Base-by-base conservation (phyloP, 2,888 invertebrate species). In the Synergus umbraculus region DNA sequence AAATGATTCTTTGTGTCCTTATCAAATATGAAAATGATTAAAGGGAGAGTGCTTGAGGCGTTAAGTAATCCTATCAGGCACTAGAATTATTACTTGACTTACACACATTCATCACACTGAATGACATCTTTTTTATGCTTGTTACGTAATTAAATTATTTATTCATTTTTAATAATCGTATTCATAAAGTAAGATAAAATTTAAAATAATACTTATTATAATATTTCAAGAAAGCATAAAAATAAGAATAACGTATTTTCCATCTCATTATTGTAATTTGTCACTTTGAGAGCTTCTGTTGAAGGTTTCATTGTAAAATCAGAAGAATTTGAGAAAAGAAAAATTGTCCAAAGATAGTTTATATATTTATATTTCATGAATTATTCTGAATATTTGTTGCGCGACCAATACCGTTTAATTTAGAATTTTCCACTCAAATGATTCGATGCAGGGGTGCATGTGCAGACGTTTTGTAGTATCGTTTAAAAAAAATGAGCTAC, bases 1-100 rank as follows among this genome's bases (percentile, higher is more conserved):
- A 73, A 54, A 73, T 73, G 73, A 73, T 73, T 73, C 73, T 54
- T 73, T 73, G 73, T 73, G 73, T 73, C 73, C 49, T 73, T 73
- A 73, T 73, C 73, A 73, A 4, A 73, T 73, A 49, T 49, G 49
- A n/a, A 73, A 73, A 73, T 73, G 54, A 73, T 73, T 73, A 69
- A 73, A 73, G 22, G 22, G 60, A 54, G 73, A n/a, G 54, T 60
- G 60, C 60, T 60, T 10, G 49, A 73, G 49, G 73, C 49, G 73
- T 73, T 54, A 73, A 73, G 49, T 73, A 73, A 73, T 73, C 37
- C 54, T 37, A 73, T 73, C 49, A 46, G 37, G 10, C 73, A 73
- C 73, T 73, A 15, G 10, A 54, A 54, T 73, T 73, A 73, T 73
- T 73, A 67, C 67, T 67, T n/a, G n/a, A n/a, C n/a, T 66, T 73